These are phyloP conservation scores for Aldrovandia affinis DNA, from an alignment of 2,797 vertebrate species.

Conservation along the genomic window DNA sequence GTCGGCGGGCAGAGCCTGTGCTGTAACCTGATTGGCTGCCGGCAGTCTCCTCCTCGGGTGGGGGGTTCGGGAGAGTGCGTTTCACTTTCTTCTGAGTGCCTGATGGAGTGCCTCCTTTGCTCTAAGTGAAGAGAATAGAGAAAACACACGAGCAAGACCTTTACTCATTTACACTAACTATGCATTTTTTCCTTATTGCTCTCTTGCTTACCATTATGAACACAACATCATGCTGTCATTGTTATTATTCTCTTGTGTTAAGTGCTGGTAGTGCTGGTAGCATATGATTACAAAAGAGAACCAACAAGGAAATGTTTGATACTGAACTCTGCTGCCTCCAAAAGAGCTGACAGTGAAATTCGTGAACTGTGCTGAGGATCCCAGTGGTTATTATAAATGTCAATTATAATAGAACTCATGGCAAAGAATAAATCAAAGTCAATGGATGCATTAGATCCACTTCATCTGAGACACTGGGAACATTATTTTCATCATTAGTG, in stretches of 20 bases:
- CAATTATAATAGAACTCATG: background rate
- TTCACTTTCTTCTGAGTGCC: slow-evolving; percentile 97
- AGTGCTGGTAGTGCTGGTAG: too few relatives aligned
- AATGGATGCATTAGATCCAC: background rate
- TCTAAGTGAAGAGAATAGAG: slow-evolving; percentile 67
- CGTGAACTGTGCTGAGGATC: background rate
- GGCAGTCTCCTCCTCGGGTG: slow-evolving; percentile 87
- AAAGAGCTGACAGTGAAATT: background rate
- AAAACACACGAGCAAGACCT: too few relatives aligned
- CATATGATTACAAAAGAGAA: background rate
- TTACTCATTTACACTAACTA: too few relatives aligned
- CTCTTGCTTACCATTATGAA: background rate
- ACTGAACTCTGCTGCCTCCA: background rate
- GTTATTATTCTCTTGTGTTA: too few relatives aligned
- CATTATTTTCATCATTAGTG: too few relatives aligned
- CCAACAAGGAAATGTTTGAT: background rate
- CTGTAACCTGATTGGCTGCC: slow-evolving; percentile 80
- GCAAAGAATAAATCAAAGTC: background rate
- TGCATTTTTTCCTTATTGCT: too few relatives aligned
- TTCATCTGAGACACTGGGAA: background rate
- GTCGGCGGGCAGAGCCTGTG: slow-evolving; percentile 88
- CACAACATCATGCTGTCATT: background rate
- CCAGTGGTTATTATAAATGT: background rate
- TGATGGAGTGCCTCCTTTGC: slow-evolving; percentile 82
- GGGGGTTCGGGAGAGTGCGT: slow-evolving; percentile 95